Evolutionary conservation across 2,113 vertebrate species (phyloP).

Genomic region (Halichoerus grypus): DNA sequence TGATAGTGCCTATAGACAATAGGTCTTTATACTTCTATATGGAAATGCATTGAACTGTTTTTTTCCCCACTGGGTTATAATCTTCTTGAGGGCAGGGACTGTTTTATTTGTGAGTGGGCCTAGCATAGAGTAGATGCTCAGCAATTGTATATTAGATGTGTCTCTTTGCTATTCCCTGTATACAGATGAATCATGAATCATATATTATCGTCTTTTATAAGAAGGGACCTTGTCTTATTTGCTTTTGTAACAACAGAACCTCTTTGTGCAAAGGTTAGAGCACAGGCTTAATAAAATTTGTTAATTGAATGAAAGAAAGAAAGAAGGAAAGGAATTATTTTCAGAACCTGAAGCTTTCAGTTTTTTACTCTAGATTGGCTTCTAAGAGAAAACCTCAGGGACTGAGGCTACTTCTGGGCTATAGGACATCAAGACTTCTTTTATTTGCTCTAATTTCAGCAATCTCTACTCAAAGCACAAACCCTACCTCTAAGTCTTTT

Average conservation of each 20-base stretch:
- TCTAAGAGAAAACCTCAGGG: slow-evolving; percentile 18
- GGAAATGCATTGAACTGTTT: background rate
- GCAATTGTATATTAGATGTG: background rate
- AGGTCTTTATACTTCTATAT: background rate
- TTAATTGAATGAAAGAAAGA: slow-evolving; percentile 15
- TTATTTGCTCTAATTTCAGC: slow-evolving; percentile 48
- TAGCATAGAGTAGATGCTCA: background rate
- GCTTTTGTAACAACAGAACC: background rate
- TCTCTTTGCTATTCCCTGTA: background rate
- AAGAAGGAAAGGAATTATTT: slow-evolving; percentile 23
- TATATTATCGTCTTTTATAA: background rate
- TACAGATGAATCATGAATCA: background rate
- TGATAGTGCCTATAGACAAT: background rate
- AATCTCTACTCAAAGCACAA: slow-evolving; percentile 18
- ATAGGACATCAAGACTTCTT: slow-evolving; percentile 33
- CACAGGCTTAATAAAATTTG: background rate
- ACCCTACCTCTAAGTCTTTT: background rate
- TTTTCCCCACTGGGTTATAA: background rate
- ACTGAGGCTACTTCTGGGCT: background rate
- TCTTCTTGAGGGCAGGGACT: background rate
- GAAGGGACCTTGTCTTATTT: background rate
- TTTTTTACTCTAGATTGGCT: background rate
- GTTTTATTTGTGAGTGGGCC: background rate
- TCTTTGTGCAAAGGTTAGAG: background rate
- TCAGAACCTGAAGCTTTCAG: background rate